Evolutionary conservation across 1,140 invertebrate genomes (phyloP).

Genomic region (Eubasilissa regina): DNA sequence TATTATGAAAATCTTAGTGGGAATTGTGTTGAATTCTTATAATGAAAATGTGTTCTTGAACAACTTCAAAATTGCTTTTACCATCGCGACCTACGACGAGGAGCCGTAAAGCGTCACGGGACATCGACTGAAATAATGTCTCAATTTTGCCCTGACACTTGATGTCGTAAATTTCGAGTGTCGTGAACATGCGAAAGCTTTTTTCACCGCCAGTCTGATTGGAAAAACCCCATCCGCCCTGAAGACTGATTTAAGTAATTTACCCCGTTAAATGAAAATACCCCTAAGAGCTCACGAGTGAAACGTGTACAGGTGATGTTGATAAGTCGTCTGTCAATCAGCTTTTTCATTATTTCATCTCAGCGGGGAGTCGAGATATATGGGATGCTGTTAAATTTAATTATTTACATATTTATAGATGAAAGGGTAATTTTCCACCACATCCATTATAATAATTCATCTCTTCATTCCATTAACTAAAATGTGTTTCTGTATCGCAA

Average conservation of each 20-base stretch:
- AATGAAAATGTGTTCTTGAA: constrained; percentile 38
- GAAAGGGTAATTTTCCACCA: background rate
- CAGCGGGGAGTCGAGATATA: background rate
- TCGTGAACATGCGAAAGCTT: constrained; percentile 49
- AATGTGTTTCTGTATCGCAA: too few species aligned
- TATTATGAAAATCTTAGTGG: background rate
- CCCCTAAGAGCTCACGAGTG: background rate
- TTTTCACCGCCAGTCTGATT: constrained; percentile 54
- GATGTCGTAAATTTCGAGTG: constrained; percentile 44
- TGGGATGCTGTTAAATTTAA: background rate
- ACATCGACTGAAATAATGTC: constrained; percentile 54
- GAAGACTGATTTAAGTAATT: constrained; percentile 56
- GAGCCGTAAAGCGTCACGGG: constrained; percentile 29
- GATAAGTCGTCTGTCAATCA: constrained; percentile 31
- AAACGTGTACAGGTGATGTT: constrained; percentile 27
- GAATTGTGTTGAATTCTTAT: background rate
- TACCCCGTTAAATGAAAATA: constrained; percentile 45
- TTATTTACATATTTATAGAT: constrained; percentile 2
- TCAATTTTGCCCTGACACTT: constrained; percentile 56
- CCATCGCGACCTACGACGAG: background rate
- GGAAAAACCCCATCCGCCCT: constrained; percentile 50
- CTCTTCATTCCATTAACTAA: too few species aligned
- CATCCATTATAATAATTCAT: too few species aligned
- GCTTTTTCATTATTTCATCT: constrained; percentile 3
- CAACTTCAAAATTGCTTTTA: too few species aligned